These are phyloP conservation scores for Notarius quadriscutis DNA, from an alignment of 2,113 vertebrate species.

Conservation along the genomic window DNA sequence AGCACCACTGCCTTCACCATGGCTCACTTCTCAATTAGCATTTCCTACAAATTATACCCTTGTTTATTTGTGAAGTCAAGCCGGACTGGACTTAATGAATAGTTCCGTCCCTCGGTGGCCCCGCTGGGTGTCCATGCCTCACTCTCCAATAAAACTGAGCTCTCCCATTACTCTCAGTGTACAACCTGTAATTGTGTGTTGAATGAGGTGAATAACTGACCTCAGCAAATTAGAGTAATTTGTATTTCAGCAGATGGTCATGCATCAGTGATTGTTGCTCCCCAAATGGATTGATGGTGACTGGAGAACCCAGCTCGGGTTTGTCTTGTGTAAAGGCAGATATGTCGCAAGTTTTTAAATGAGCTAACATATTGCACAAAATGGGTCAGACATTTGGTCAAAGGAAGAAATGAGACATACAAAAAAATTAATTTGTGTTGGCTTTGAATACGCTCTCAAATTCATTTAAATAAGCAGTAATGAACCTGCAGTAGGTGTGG, in stretches of 20 bases:
- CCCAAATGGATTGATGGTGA: constrained; percentile 9
- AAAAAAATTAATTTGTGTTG: background rate
- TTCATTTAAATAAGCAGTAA: background rate
- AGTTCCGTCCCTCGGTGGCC: constrained; percentile 6
- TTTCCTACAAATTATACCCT: constrained; percentile 4
- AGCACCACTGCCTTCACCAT: background rate
- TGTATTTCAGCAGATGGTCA: constrained; percentile 15
- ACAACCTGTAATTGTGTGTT: constrained; percentile 52
- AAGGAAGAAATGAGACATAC: background rate
- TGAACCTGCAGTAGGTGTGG: constrained; percentile 30
- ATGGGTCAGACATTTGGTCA: background rate
- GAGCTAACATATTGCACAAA: background rate
- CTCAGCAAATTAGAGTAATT: constrained; percentile 61
- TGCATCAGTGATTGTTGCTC: background rate
- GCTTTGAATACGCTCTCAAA: background rate
- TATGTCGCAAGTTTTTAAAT: background rate
- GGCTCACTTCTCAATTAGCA: background rate
- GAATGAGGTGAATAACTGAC: constrained; percentile 44
- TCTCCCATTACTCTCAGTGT: background rate
- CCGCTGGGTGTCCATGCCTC: constrained; percentile 13
- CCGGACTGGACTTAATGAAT: constrained; percentile 22
- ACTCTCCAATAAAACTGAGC: constrained; percentile 26
- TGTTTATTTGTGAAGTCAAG: constrained; percentile 17
- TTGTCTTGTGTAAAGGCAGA: background rate
- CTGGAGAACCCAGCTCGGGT: background rate